phyloP scores from a whole-genome alignment of 2,888 invertebrate genomes.

The Myathropa florea region DNA sequence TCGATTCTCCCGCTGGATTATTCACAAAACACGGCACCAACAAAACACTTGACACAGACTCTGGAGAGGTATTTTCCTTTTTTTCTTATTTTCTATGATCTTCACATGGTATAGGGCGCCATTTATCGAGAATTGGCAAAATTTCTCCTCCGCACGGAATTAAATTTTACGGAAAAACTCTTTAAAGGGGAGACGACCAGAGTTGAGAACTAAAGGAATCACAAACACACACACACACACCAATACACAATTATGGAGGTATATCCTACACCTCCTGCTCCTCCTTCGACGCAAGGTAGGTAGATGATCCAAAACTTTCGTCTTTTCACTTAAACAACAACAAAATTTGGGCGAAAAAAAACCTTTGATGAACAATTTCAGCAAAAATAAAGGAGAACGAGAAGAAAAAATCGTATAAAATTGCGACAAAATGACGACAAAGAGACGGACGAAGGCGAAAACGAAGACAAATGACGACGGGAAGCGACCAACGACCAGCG shows the following conservation, averaged over 20 bases:
- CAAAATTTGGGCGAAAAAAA: neutral
- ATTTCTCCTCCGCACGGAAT: neutral
- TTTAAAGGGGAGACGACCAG: neutral
- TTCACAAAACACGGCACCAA: neutral
- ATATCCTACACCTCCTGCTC: neutral
- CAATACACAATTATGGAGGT: neutral
- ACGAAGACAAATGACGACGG: neutral
- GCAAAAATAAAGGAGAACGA: neutral
- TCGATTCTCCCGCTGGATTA: neutral
- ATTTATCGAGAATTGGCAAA: neutral
- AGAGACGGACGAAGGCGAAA: neutral
- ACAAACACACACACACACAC: neutral
- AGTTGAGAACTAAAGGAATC: neutral
- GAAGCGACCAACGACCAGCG: slow-evolving; percentile 6
- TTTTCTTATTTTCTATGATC: neutral
- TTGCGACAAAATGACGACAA: neutral
- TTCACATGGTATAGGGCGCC: neutral
- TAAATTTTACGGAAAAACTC: neutral
- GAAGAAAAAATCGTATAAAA: neutral
- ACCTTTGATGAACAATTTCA: neutral
- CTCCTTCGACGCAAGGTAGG: neutral
- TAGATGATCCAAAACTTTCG: neutral
- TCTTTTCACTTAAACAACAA: neutral
- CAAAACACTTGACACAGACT: neutral
- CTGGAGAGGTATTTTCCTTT: neutral